Percentiles rank a stretch among this genome's conserved stretches.
Conservation (phyloP, 2,113 vertebrate genomes). For the Amblyopsis rosae region DNA sequence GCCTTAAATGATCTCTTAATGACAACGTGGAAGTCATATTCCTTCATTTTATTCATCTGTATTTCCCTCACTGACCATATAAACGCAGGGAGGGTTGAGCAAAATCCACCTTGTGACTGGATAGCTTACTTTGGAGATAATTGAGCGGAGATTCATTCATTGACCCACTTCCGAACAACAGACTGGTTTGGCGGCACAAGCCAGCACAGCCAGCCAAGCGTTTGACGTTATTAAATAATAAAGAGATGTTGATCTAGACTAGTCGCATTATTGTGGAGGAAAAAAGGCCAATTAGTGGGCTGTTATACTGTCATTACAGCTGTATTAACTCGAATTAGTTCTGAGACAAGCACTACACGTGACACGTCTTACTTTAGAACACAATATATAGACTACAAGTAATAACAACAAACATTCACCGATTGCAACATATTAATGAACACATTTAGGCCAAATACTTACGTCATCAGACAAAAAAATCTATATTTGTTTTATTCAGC, state of each 20-base stretch:
- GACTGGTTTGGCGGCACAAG: constrained; percentile 74
- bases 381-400: background rate
- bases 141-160: constrained; percentile 80
- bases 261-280: constrained; percentile 83
- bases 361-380: constrained; percentile 24
- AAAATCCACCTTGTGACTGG: no score
- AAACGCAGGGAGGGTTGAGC: no score
- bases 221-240: constrained; percentile 98
- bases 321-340: constrained; percentile 94
- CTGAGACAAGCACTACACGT: constrained; percentile 81
- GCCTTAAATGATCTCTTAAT: no score
- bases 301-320: constrained; percentile 91
- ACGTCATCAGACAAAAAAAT: background rate
- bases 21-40: no score
- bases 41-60: no score
- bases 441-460: background rate
- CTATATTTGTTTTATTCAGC: no score
- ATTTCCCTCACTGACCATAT: constrained; percentile 2
- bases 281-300: constrained; percentile 90
- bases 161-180: constrained; percentile 76
- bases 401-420: no score
- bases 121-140: no score
- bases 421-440: no score
- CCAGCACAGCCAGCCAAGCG: constrained; percentile 89
- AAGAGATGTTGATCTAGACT: constrained; percentile 88